Base-by-base conservation (phyloP, 2,797 vertebrate species). In the Gallinago nigripennis region DNA sequence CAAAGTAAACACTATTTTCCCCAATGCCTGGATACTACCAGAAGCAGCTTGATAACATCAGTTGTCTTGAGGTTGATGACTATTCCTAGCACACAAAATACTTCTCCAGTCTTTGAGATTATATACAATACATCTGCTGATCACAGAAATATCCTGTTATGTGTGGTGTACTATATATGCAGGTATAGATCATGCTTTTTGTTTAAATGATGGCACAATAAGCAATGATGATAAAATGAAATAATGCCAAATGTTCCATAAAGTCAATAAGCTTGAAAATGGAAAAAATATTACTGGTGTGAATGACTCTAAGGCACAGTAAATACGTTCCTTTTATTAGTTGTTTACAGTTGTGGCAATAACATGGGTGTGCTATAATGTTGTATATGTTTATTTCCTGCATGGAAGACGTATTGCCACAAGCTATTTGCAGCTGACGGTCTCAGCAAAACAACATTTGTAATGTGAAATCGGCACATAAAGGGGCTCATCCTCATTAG, bases 281-380 rank as follows among this genome's bases (percentile, higher is more conserved):
- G 20, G 77, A 89, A 93, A 96, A 95, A 95, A 92, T 82, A 95
- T 65, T 63, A 84, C 80, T 76, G 35, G 64, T 85, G 64, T 28
- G 45, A 94, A 88, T 86, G 83, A 92, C 95, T 94, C 76, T 45
- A 84, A 91, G 94, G 92, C 92, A 97, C 73, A 91, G 88, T 92
- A 95, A 89, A 95, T 95, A 95, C 35, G 82, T 87, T 78, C 37
- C 48, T 94, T 95, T 96, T 96, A 96, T 92, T 95, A 95, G 95
- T 88, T 96, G 94, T 96, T 96, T 96, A 92, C 94, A 93, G 91
- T 94, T 4, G 86, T 87, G 89, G 95, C 90, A 96, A 96, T 96
- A 94, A 96, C 94, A 92, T 8, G 86, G 77, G 77, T 77, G 87
- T 60, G 48, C 92, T 94, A 68, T 92, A 84, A 94, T 24, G 48